phyloP scores from a whole-genome alignment of 2,797 vertebrate genomes.

The Arctocebus calabarensis region DNA sequence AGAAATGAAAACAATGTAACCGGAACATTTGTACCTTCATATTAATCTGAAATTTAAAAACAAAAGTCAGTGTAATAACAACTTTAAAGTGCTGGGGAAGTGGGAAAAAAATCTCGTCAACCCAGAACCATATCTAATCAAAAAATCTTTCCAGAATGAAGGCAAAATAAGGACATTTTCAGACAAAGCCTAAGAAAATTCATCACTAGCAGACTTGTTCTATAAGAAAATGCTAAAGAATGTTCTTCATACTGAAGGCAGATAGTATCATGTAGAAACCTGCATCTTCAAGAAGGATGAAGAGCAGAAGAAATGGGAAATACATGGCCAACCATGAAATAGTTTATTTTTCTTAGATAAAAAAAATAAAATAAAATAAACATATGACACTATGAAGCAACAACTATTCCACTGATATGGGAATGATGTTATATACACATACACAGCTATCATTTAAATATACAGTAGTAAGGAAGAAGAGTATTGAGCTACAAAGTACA shows the following conservation, averaged over 20 bases:
- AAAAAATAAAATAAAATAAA: background rate
- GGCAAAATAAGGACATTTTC: conserved; percentile 9
- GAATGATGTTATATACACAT: background rate
- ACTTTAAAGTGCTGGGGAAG: background rate
- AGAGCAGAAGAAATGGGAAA: background rate
- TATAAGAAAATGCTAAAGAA: background rate
- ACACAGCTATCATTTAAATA: background rate
- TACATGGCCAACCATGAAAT: background rate
- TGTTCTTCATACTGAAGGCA: background rate
- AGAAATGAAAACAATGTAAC: no score
- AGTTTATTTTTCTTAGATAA: background rate
- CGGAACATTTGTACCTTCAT: no score
- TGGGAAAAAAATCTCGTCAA: background rate
- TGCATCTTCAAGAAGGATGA: background rate
- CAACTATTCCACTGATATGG: background rate
- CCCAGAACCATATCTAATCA: background rate
- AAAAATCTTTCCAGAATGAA: conserved; percentile 23
- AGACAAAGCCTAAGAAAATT: background rate
- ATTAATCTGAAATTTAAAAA: no score
- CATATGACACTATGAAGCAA: background rate
- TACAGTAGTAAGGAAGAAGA: background rate
- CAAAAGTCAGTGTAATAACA: background rate
- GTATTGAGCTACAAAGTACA: background rate
- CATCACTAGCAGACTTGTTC: background rate
- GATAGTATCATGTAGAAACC: background rate